A percentile compares a stretch with the other conserved stretches of the same genome.
Evolutionary conservation across 2,888 invertebrate species (phyloP).

Genomic region (Onthophagus sagittarius): DNA sequence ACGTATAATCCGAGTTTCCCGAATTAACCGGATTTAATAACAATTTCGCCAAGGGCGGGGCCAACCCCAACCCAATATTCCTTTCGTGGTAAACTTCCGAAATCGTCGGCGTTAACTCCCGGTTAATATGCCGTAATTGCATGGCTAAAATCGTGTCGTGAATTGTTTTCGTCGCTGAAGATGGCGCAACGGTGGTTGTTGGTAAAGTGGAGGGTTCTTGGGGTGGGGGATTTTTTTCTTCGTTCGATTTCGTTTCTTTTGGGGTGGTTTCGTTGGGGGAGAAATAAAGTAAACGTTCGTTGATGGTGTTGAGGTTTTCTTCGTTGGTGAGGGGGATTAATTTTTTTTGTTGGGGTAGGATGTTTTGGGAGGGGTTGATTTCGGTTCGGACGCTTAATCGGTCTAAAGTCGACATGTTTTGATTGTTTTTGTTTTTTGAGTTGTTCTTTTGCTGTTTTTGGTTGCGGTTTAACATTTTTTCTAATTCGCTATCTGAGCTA

Average conservation of each 20-base stretch:
- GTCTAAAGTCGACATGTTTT: conserved; percentile 41
- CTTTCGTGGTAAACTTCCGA: conserved; percentile 90
- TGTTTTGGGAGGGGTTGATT: conserved; percentile 44
- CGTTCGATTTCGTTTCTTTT: conserved; percentile 28
- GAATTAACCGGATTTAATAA: conserved; percentile 55
- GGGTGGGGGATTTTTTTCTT: conserved; percentile 15
- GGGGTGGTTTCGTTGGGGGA: conserved; percentile 46
- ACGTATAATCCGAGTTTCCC: conserved; percentile 28
- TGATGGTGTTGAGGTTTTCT: conserved; percentile 48
- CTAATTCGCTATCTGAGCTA: conserved; percentile 59
- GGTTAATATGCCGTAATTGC: conserved; percentile 74
- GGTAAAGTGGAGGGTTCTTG: conserved; percentile 14
- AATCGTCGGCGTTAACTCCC: conserved; percentile 84
- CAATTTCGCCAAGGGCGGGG: conserved; percentile 81
- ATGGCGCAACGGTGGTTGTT: no score
- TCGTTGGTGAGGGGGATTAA: conserved; percentile 53
- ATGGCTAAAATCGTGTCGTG: conserved; percentile 69
- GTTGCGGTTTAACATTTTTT: conserved; percentile 49
- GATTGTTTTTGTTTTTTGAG: conserved; percentile 38
- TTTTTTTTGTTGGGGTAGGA: conserved; percentile 42
- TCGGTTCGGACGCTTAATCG: conserved; percentile 59
- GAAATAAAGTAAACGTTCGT: conserved; percentile 53
- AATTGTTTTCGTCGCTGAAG: conserved; percentile 37
- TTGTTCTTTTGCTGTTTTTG: conserved; percentile 42
- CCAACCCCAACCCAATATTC: conserved; percentile 79